Evolutionary conservation across 2,113 vertebrate genomes (phyloP), one percentile per base, ranked within the genome.

Genomic region (Festucalex cinctus): DNA sequence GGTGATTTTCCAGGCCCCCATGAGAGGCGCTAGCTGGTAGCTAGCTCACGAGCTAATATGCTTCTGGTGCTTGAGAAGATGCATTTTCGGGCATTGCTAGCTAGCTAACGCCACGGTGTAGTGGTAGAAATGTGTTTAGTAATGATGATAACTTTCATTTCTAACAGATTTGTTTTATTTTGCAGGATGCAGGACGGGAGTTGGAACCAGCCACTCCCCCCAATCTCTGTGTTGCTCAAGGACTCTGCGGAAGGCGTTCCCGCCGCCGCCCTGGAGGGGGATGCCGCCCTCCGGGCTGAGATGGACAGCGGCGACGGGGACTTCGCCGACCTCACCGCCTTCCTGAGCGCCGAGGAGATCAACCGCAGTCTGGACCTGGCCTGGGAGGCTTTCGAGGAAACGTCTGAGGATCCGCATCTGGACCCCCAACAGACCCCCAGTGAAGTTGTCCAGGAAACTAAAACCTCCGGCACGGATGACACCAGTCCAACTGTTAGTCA

Each of bases 291-390:
- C 8, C 71, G 91, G 26, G 87, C 93, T 51, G 93, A 94, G 63
- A 58, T 91, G 75, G 92, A 92, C 62, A 92, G 91, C 67, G 87
- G 76, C 65, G 92, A 92, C 0, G 84, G 83, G 63, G 86, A 85
- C 80, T 94, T 94, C 82, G 87, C 92, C 2, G 94, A 90, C 71
- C 93, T 99, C 5, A 96, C 96, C 58, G 93, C 94, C 37, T 99
- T 99, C 78, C 91, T 99, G 75, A 98, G 88, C 60, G 94, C 94
- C 81, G 97, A 99, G 0, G 97, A 99, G 86, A 96, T 98, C 62
- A 83, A 90, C 73, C 95, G 87, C 75, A 99, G 97, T 70, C 91
- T 99, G 81, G 95, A 96, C 73, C 90, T 99, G 83, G 97, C 97
- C 76, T 84, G 79, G 53, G 93, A 95, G 89, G 93, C 97, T 39